phyloP scores from a whole-genome alignment of 2,797 vertebrate species.

The Setipinna tenuifilis region DNA sequence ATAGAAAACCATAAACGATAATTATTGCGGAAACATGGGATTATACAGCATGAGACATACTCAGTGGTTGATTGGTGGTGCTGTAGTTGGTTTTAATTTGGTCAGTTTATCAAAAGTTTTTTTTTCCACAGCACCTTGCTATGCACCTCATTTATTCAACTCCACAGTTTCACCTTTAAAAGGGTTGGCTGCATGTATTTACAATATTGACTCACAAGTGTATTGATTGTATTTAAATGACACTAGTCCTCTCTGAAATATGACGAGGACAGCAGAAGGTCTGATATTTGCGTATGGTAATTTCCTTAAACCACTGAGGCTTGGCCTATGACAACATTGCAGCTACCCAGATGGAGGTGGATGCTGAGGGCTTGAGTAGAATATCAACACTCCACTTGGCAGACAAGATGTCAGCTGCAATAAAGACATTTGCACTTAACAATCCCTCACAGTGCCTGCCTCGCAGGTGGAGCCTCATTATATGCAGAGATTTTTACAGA shows the following conservation, averaged over 20 bases:
- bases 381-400: conserved; percentile 47
- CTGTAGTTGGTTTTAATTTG: neutral
- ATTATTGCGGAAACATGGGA: conserved; percentile 27
- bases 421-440: neutral
- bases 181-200: neutral
- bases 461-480: conserved; percentile 7
- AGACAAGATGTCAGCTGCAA: conserved; percentile 43
- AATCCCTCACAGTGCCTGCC: neutral
- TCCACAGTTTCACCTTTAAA: neutral
- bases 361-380: conserved; percentile 40
- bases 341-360: conserved; percentile 37
- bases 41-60: neutral
- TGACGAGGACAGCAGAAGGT: neutral
- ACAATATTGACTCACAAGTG: neutral
- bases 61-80: neutral
- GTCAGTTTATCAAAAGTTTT: neutral
- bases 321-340: conserved; percentile 12
- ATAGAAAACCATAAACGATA: conserved; percentile 40
- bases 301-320: conserved; percentile 26
- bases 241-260: neutral
- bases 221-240: neutral
- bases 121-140: neutral
- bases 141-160: neutral
- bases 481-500: neutral
- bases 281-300: conserved; percentile 50